Conservation (phyloP, 1,140 invertebrate species). For the Gonatopus flavifemur region DNA sequence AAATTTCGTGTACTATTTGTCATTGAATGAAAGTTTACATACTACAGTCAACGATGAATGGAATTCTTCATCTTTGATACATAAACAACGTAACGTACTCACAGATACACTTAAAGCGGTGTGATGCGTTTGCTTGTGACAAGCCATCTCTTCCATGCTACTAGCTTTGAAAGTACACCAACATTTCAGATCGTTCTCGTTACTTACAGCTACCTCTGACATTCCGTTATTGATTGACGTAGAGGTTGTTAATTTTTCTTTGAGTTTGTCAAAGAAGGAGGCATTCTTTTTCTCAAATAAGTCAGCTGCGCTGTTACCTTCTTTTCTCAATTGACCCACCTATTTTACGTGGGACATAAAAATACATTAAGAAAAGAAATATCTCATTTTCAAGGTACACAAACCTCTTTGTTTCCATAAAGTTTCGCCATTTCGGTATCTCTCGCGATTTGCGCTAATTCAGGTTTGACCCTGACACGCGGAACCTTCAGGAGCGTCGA, state of each 20-base stretch:
- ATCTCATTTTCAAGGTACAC: no score
- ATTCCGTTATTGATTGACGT: constrained; percentile 54
- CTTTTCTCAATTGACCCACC: constrained; percentile 43
- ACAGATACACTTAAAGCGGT: constrained; percentile 55
- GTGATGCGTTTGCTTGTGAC: constrained; percentile 50
- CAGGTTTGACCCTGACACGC: constrained; percentile 46
- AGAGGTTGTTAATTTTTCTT: constrained; percentile 67
- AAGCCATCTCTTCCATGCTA: constrained; percentile 43
- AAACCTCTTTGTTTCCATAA: constrained; percentile 52
- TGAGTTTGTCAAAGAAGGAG: constrained; percentile 80
- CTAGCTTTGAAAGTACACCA: constrained; percentile 55
- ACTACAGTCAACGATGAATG: no score
- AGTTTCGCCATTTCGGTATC: constrained; percentile 61
- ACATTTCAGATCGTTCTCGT: constrained; percentile 48
- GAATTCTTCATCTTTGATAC: no score
- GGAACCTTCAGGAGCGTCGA: constrained; percentile 45
- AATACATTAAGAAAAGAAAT: no score
- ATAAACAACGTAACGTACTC: constrained; percentile 79
- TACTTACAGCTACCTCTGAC: constrained; percentile 52
- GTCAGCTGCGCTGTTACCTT: constrained; percentile 44
- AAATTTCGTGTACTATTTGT: no score
- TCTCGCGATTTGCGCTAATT: constrained; percentile 58
- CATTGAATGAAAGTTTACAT: no score
- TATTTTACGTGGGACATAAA: no score
- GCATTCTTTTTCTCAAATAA: constrained; percentile 70